Evolutionary conservation across 1,140 invertebrate species (phyloP).

Genomic region (Phymastichus coffea): DNA sequence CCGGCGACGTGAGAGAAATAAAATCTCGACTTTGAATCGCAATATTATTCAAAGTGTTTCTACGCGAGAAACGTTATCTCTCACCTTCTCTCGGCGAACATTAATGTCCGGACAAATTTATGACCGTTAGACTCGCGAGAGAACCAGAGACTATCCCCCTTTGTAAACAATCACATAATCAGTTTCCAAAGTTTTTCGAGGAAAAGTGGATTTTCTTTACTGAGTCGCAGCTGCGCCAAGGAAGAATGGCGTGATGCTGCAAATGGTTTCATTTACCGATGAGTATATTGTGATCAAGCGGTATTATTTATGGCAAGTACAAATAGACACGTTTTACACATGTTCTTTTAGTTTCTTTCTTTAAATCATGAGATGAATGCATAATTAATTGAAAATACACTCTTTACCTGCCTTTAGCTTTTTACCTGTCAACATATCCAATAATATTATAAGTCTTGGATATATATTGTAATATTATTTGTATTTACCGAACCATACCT

Average conservation of each 20-base stretch:
- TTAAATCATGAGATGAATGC: too few species aligned
- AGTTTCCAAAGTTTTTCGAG: constrained; percentile 12
- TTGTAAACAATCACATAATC: constrained; percentile 29
- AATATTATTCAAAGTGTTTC: constrained; percentile 56
- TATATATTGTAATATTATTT: too few species aligned
- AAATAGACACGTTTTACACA: too few species aligned
- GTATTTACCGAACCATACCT: too few species aligned
- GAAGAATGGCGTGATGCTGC: background rate
- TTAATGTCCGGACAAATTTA: constrained; percentile 27
- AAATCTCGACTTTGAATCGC: constrained; percentile 54
- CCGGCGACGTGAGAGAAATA: constrained; percentile 45
- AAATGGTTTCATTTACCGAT: constrained; percentile 8
- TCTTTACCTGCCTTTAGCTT: too few species aligned
- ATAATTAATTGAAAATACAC: too few species aligned
- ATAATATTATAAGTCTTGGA: too few species aligned
- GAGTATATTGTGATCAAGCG: too few species aligned
- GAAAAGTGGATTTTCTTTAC: constrained; percentile 4
- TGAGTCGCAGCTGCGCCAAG: background rate
- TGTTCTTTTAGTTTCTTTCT: too few species aligned
- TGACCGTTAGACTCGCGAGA: background rate
- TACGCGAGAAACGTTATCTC: constrained; percentile 34
- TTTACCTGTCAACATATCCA: too few species aligned
- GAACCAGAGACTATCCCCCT: background rate
- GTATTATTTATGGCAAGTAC: too few species aligned
- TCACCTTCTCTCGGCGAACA: constrained; percentile 27